These are phyloP conservation scores for Stratiomys singularior DNA, from an alignment of 2,888 invertebrate genomes.

Conservation along the genomic window DNA sequence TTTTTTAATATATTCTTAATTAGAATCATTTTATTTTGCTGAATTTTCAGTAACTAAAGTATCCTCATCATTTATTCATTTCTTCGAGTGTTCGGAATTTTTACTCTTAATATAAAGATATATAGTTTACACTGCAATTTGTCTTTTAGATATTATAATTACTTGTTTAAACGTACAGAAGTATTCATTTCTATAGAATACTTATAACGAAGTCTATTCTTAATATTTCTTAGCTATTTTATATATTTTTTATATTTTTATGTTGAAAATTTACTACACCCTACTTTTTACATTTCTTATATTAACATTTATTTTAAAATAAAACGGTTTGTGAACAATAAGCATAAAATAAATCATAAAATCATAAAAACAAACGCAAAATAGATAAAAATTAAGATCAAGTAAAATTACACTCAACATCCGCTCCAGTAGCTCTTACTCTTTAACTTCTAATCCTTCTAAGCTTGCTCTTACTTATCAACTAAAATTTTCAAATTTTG, in stretches of 20 bases:
- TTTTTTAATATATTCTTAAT: slow-evolving; percentile 12
- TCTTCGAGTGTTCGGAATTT: background rate
- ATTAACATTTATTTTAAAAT: background rate
- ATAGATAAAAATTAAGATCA: background rate
- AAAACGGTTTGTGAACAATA: slow-evolving; percentile 4
- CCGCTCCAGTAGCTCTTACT: background rate
- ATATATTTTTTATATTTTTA: background rate
- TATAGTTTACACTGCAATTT: background rate
- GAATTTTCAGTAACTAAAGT: slow-evolving; percentile 1
- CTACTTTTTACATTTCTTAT: slow-evolving; percentile 33
- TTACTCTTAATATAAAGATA: background rate
- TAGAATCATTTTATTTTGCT: background rate
- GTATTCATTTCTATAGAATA: background rate
- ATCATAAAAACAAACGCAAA: background rate
- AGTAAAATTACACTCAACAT: too few relatives aligned
- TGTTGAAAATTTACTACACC: background rate
- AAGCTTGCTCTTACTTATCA: background rate
- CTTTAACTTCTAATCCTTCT: too few relatives aligned
- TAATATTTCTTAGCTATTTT: slow-evolving; percentile 7
- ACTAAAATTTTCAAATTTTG: background rate
- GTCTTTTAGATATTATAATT: background rate
- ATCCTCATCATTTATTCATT: background rate
- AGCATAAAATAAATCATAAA: background rate
- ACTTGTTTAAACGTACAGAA: background rate
- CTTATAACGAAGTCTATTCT: background rate